Evolutionary conservation across 92 coral and sea anemone genomes (phyloP).

Genomic region (Parazoanthus darwini): DNA sequence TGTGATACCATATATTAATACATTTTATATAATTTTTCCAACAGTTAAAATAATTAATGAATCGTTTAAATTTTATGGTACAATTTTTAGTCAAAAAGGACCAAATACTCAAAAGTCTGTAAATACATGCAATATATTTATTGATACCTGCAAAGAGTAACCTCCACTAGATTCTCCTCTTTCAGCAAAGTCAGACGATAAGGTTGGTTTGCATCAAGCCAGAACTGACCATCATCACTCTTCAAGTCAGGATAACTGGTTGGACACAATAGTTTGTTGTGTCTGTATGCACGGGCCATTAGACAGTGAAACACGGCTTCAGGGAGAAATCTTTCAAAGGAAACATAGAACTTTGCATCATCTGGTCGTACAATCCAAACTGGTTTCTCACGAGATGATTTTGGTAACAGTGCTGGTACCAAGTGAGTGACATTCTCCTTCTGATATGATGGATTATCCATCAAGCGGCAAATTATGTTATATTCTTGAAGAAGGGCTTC

Average conservation of each 20-base stretch:
- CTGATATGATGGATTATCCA: not conserved
- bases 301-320: conserved; percentile 59
- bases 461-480: not conserved
- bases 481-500: not conserved
- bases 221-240: conserved; percentile 51
- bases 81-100: not conserved
- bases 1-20: too few relatives aligned
- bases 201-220: conserved; percentile 41
- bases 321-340: conserved; percentile 53
- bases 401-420: conserved; percentile 57
- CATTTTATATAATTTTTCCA: too few relatives aligned
- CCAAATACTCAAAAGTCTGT: too few relatives aligned
- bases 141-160: conserved; percentile 36
- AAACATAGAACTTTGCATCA: conserved; percentile 51
- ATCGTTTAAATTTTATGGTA: too few relatives aligned
- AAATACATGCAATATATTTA: not conserved
- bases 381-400: conserved; percentile 8
- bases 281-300: conserved; percentile 56
- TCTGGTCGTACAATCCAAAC: conserved; percentile 29
- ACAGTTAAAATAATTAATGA: too few relatives aligned
- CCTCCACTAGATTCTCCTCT: conserved; percentile 49
- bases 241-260: conserved; percentile 26
- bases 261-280: conserved; percentile 26
- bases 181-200: conserved; percentile 45
- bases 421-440: conserved; percentile 29